Percentiles rank a stretch among this genome's conserved stretches.
Evolutionary conservation across 53 echinoderm and acorn worm species (phyloP).

Genomic region (Zoroaster sp.): DNA sequence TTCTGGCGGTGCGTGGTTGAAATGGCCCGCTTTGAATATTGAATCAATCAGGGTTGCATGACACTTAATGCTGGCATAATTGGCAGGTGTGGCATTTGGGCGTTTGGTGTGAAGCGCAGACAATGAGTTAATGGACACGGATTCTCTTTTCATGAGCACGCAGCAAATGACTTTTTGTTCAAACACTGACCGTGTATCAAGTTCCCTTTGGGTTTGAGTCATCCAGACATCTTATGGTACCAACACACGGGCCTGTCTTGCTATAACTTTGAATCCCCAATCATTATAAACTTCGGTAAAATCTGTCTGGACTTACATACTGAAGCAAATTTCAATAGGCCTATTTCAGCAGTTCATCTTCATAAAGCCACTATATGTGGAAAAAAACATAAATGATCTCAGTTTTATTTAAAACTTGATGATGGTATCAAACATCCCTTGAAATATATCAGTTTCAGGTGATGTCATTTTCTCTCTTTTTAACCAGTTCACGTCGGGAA

Average conservation of each 20-base stretch:
- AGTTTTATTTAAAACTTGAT: too few species aligned
- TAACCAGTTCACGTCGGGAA: too few species aligned
- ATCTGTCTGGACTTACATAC: too few species aligned
- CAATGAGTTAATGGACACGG: not conserved
- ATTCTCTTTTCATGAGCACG: not conserved
- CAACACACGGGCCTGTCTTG: not conserved
- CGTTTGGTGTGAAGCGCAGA: not conserved
- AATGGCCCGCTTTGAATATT: not conserved
- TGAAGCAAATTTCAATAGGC: not conserved
- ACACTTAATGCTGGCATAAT: not conserved
- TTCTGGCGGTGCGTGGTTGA: not conserved
- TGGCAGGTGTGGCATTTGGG: conserved; percentile 33
- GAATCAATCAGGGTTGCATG: not conserved
- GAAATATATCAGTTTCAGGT: too few species aligned
- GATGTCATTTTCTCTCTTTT: too few species aligned
- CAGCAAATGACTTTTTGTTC: not conserved
- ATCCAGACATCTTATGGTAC: not conserved
- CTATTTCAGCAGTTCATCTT: not conserved
- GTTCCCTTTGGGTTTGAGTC: not conserved
- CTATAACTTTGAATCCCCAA: too few species aligned
- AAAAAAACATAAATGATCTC: too few species aligned
- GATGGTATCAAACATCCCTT: too few species aligned
- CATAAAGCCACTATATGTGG: too few species aligned
- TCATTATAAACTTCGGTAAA: too few species aligned
- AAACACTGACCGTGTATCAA: not conserved